phyloP scores from a whole-genome alignment of 2,113 vertebrate species.

The Aythya baeri region DNA sequence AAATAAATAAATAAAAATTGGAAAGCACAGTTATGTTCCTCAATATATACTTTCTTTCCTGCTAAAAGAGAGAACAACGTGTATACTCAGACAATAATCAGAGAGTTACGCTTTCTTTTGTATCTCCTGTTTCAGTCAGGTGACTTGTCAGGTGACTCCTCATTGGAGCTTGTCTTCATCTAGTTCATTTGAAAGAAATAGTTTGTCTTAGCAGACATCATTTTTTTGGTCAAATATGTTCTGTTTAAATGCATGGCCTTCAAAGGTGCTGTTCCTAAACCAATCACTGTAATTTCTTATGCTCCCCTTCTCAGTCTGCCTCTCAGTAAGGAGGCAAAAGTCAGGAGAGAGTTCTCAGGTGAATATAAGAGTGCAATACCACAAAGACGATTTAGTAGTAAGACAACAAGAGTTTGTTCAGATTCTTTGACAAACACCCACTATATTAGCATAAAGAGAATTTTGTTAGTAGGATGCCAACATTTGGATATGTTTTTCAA shows the following conservation, averaged over 20 bases:
- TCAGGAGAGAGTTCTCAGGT: not conserved
- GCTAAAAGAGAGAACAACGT: not conserved
- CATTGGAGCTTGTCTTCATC: not conserved
- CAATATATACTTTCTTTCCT: not conserved
- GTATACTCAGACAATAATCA: not conserved
- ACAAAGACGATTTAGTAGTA: not conserved
- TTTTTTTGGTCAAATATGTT: not conserved
- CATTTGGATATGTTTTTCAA: not conserved
- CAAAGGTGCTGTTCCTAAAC: not conserved
- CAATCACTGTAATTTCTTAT: not conserved
- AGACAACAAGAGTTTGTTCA: not conserved
- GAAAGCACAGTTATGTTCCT: not conserved
- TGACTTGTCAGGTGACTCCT: not conserved
- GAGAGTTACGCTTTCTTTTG: not conserved
- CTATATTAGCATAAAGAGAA: not conserved
- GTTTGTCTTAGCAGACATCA: not conserved
- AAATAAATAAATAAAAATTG: not conserved
- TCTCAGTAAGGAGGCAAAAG: not conserved
- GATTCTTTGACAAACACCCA: not conserved
- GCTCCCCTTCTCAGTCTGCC: not conserved
- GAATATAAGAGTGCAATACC: not conserved
- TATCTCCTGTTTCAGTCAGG: not conserved
- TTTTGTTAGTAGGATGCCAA: not conserved
- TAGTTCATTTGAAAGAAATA: not conserved
- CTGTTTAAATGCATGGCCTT: not conserved